These are phyloP conservation scores for Chrysodeixis includens DNA, from an alignment of 2,888 invertebrate genomes.

Conservation along the genomic window DNA sequence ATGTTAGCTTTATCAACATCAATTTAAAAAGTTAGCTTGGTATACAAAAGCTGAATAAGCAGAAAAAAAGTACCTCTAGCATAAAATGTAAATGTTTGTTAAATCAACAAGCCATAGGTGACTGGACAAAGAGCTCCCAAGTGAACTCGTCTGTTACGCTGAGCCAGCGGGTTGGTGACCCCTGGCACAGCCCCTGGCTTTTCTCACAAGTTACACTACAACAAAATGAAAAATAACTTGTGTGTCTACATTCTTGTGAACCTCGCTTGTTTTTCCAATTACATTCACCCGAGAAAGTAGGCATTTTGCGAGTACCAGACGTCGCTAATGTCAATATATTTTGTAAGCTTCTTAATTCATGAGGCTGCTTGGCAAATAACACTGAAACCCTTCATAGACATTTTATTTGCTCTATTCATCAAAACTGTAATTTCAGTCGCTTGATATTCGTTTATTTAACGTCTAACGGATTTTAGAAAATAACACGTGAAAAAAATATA, in stretches of 20 bases:
- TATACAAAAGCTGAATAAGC: background rate
- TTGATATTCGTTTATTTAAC: background rate
- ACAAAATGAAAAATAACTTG: background rate
- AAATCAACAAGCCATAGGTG: background rate
- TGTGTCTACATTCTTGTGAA: slow-evolving; percentile 18
- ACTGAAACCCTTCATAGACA: slow-evolving; percentile 16
- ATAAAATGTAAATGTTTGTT: background rate
- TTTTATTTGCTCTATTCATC: slow-evolving; percentile 24
- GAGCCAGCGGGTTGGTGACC: background rate
- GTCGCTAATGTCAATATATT: slow-evolving; percentile 18
- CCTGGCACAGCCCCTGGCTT: background rate
- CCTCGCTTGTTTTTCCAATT: slow-evolving; percentile 16
- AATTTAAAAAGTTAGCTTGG: background rate
- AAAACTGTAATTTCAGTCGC: background rate
- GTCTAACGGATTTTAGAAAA: background rate
- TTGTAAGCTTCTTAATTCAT: slow-evolving; percentile 21
- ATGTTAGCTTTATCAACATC: background rate
- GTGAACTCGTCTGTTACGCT: background rate
- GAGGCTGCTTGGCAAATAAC: slow-evolving; percentile 9
- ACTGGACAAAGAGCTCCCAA: background rate
- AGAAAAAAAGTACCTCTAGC: background rate
- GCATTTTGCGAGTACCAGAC: slow-evolving; percentile 6
- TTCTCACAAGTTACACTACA: background rate
- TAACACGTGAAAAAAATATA: background rate
- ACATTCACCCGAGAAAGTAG: slow-evolving; percentile 12